phyloP scores from a whole-genome alignment of 2,888 invertebrate species.

The Julus scanicus region DNA sequence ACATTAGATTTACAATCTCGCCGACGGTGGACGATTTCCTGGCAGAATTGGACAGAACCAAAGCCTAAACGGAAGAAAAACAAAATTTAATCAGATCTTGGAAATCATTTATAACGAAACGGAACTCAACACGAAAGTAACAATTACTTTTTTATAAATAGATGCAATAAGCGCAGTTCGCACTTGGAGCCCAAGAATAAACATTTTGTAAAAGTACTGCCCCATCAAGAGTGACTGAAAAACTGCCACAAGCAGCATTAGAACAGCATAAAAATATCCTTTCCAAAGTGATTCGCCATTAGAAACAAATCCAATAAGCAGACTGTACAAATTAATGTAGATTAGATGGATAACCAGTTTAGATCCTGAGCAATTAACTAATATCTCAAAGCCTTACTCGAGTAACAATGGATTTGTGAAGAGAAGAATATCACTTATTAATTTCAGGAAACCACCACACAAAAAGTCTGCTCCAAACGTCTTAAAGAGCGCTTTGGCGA shows the following conservation, averaged over 20 bases:
- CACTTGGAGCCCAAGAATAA: slow-evolving; percentile 88
- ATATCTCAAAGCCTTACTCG: slow-evolving; percentile 71
- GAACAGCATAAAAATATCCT: slow-evolving; percentile 83
- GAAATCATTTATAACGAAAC: background rate
- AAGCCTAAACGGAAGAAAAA: slow-evolving; percentile 58
- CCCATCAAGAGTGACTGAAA: slow-evolving; percentile 85
- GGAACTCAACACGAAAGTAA: too few species aligned
- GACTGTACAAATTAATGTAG: slow-evolving; percentile 57
- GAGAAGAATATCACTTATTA: slow-evolving; percentile 83
- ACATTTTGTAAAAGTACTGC: slow-evolving; percentile 92
- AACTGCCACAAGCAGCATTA: slow-evolving; percentile 79
- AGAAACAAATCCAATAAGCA: slow-evolving; percentile 69
- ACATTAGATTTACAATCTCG: slow-evolving; percentile 92
- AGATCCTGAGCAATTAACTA: background rate
- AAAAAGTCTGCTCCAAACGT: slow-evolving; percentile 89
- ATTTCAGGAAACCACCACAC: slow-evolving; percentile 85
- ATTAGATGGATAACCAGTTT: background rate
- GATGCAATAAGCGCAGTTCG: slow-evolving; percentile 89
- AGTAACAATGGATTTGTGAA: slow-evolving; percentile 92
- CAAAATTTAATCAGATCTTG: background rate
- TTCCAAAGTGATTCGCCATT: slow-evolving; percentile 78
- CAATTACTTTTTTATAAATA: slow-evolving; percentile 81
- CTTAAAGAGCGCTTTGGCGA: slow-evolving; percentile 83
- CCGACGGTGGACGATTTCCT: slow-evolving; percentile 77
- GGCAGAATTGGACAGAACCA: slow-evolving; percentile 61